Percentiles rank a stretch among this genome's conserved stretches.
Conservation (phyloP, 2,888 invertebrate species). For the Ormyrus rosae region DNA sequence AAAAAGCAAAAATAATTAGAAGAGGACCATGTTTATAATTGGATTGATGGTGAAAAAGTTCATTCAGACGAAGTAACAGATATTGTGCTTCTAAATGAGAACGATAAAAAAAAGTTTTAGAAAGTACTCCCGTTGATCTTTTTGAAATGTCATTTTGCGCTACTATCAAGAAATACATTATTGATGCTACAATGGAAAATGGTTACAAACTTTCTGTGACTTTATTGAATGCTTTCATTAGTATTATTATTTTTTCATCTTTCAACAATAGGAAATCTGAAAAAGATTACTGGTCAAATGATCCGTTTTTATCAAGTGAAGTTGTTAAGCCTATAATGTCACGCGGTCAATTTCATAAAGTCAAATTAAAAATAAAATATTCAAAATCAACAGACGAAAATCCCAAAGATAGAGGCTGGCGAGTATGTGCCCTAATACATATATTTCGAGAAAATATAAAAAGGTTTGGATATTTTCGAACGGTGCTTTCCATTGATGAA, state of each 20-base stretch:
- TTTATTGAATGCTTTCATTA: conserved; percentile 11
- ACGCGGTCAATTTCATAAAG: conserved; percentile 1
- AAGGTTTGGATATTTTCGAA: conserved; percentile 41
- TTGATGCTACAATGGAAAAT: conserved; percentile 26
- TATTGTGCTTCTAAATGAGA: not conserved
- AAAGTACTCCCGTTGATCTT: not conserved
- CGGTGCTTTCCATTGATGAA: conserved; percentile 54
- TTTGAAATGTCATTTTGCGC: conserved; percentile 5
- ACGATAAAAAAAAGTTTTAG: conserved; percentile 3
- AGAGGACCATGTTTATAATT: conserved; percentile 13
- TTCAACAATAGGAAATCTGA: conserved; percentile 22
- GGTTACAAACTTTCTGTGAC: not conserved
- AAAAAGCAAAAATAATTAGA: not conserved
- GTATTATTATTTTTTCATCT: conserved; percentile 20
- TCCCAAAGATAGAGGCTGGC: conserved; percentile 12
- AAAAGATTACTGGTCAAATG: conserved; percentile 12
- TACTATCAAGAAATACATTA: conserved; percentile 12
- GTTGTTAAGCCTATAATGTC: not conserved
- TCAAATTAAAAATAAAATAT: conserved; percentile 15
- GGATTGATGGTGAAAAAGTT: conserved; percentile 9
- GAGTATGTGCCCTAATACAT: conserved; percentile 2
- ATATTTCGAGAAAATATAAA: conserved; percentile 36
- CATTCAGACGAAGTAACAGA: not conserved
- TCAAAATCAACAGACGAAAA: conserved; percentile 1
- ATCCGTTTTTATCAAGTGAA: conserved; percentile 10